Evolutionary conservation across 2,888 invertebrate species (phyloP).

Genomic region (Synergus laeviventris): DNA sequence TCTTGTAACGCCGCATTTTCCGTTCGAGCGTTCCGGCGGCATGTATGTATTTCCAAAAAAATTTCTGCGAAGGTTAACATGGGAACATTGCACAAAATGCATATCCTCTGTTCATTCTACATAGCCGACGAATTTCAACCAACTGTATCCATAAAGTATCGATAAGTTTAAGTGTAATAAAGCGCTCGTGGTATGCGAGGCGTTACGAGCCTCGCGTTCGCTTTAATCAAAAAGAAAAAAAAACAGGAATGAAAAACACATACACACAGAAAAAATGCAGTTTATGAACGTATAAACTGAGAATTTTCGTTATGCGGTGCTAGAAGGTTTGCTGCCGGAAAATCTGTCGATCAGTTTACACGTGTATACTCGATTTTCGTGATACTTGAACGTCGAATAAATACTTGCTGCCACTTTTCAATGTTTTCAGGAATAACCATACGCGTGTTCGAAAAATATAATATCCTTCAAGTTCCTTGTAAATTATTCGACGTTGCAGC

Average conservation of each 20-base stretch:
- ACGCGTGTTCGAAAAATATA: conserved; percentile 12
- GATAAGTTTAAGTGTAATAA: conserved; percentile 55
- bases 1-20: conserved; percentile 41
- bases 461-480: conserved; percentile 18
- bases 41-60: conserved; percentile 45
- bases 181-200: conserved; percentile 51
- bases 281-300: conserved; percentile 50
- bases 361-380: conserved; percentile 43
- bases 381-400: conserved; percentile 36
- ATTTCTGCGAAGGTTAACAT: conserved; percentile 58
- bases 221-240: conserved; percentile 66
- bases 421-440: conserved; percentile 8
- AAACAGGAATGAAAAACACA: conserved; percentile 16
- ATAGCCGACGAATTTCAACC: conserved; percentile 62
- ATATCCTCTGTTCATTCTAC: conserved; percentile 72
- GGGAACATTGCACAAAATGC: conserved; percentile 73
- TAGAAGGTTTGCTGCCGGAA: conserved; percentile 59
- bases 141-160: conserved; percentile 58
- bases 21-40: conserved; percentile 49
- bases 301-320: conserved; percentile 58
- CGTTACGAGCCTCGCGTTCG: conserved; percentile 55
- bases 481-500: conserved; percentile 17
- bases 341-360: conserved; percentile 45
- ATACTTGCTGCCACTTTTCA: conserved; percentile 35
- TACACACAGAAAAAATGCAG: conserved; percentile 38